phyloP scores from a whole-genome alignment of 2,888 invertebrate genomes.

The Napeogenes inachia region DNA sequence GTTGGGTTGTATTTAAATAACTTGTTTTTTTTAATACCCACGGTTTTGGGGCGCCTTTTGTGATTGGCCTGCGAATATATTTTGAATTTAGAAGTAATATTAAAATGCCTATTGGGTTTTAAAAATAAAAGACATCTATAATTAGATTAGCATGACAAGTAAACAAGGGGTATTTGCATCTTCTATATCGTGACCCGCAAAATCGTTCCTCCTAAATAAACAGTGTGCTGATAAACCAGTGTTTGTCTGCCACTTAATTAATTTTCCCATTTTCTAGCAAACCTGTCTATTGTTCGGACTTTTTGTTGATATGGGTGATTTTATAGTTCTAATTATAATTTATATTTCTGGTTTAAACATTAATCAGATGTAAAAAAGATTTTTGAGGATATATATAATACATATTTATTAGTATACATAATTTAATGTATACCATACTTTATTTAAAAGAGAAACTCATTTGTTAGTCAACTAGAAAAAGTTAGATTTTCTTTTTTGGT shows the following conservation, averaged over 20 bases:
- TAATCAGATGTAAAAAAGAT: too few species aligned
- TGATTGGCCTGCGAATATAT: constrained; percentile 61
- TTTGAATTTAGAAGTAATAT: constrained; percentile 56
- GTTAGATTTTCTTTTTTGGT: too few species aligned
- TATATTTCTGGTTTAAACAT: neutral
- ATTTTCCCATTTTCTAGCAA: constrained; percentile 67
- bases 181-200: constrained; percentile 33
- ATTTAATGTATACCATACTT: too few species aligned
- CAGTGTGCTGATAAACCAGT: constrained; percentile 50
- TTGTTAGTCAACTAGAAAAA: too few species aligned
- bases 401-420: too few species aligned
- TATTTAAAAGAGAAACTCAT: too few species aligned
- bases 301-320: constrained; percentile 2
- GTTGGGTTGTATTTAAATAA: constrained; percentile 74
- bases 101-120: constrained; percentile 9
- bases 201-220: constrained; percentile 56
- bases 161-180: constrained; percentile 36
- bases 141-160: constrained; percentile 26
- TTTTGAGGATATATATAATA: too few species aligned
- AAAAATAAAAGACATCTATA: constrained; percentile 8
- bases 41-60: constrained; percentile 66
- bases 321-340: neutral
- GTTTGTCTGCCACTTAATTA: constrained; percentile 67
- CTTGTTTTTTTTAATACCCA: constrained; percentile 51
- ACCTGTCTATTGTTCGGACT: constrained; percentile 17